Evolutionary conservation across 64 coral and sea anemone species (phyloP).

Genomic region (Stichodactyla helianthus): DNA sequence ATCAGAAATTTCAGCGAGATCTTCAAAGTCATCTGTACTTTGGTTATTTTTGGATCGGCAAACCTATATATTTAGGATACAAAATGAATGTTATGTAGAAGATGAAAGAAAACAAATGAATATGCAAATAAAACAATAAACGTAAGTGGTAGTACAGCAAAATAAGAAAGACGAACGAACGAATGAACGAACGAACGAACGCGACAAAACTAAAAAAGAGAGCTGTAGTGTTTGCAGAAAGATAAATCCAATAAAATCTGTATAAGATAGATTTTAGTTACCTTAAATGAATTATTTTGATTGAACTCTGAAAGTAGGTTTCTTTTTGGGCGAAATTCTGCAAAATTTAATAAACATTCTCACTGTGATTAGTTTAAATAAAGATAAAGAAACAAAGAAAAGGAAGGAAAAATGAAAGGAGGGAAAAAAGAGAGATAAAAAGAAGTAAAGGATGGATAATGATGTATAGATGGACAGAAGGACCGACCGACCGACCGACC

Average conservation of each 20-base stretch:
- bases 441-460: too few relatives aligned
- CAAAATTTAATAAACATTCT: background rate
- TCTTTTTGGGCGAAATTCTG: background rate
- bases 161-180: background rate
- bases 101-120: too few relatives aligned
- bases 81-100: too few relatives aligned
- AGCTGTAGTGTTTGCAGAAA: too few relatives aligned
- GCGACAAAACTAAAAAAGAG: too few relatives aligned
- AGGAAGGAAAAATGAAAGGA: too few relatives aligned
- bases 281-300: background rate
- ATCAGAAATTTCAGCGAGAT: background rate
- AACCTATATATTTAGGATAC: background rate
- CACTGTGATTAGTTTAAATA: background rate
- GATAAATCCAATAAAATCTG: too few relatives aligned
- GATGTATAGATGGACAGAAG: too few relatives aligned
- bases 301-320: background rate
- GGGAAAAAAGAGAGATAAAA: too few relatives aligned
- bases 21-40: conserved; percentile 7
- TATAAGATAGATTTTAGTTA: background rate
- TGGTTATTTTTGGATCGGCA: background rate
- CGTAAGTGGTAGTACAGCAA: background rate
- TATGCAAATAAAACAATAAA: background rate
- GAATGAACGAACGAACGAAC: too few relatives aligned
- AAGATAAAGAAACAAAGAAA: too few relatives aligned
- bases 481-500: too few relatives aligned